Conservation (phyloP, 1,140 invertebrate species). For the Dinoponera quadriceps region DNA sequence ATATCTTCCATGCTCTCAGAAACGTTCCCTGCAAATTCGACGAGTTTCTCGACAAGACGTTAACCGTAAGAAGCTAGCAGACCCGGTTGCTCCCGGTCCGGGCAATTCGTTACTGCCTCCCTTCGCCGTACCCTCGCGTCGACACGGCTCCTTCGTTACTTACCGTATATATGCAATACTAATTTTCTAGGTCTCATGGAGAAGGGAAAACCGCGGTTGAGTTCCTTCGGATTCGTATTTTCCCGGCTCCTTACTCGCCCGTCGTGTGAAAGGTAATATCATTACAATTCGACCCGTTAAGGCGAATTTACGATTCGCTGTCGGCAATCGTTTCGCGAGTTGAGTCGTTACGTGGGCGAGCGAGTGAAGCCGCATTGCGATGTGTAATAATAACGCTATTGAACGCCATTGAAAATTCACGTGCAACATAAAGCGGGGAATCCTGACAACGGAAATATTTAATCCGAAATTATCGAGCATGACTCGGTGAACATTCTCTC, state of each 20-base stretch:
- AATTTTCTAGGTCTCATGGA: conserved; percentile 61
- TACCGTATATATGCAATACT: conserved; percentile 51
- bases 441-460: background rate
- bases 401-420: background rate
- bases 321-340: background rate
- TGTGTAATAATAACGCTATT: background rate
- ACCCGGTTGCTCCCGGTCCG: conserved; percentile 39
- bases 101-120: conserved; percentile 60
- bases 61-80: conserved; percentile 63
- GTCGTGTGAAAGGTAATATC: conserved; percentile 36
- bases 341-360: background rate
- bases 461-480: background rate
- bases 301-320: conserved; percentile 28
- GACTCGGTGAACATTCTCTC: no score
- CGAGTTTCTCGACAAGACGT: conserved; percentile 65
- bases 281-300: background rate
- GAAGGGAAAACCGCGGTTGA: conserved; percentile 28
- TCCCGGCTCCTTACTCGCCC: conserved; percentile 24
- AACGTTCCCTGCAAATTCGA: conserved; percentile 71
- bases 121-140: background rate
- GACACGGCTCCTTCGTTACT: conserved; percentile 50
- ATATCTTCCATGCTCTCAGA: conserved; percentile 62
- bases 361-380: background rate
- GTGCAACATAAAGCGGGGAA: background rate
- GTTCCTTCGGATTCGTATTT: conserved; percentile 52